These are phyloP conservation scores for Panonychus citri DNA, from an alignment of 1,140 invertebrate genomes.

Conservation along the genomic window DNA sequence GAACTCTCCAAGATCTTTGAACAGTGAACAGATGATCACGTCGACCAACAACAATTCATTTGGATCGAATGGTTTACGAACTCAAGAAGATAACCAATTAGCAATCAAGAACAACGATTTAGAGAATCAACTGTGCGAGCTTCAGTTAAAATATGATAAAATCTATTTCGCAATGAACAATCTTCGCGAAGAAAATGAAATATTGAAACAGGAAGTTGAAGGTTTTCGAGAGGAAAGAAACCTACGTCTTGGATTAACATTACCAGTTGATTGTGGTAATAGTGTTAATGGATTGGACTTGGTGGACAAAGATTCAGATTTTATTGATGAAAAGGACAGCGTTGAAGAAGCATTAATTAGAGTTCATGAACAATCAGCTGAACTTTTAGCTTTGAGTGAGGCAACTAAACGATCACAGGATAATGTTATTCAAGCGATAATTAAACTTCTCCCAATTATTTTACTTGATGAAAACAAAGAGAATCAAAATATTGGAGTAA, in stretches of 20 bases:
- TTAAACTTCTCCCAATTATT: neutral
- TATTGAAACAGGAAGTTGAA: neutral
- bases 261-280: neutral
- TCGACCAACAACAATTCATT: no score
- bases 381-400: neutral
- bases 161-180: neutral
- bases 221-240: neutral
- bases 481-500: neutral
- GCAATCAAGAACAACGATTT: neutral
- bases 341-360: neutral
- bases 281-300: neutral
- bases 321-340: neutral
- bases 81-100: neutral
- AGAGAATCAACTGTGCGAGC: neutral
- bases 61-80: no score
- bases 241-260: neutral
- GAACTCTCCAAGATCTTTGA: no score
- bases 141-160: neutral
- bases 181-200: neutral
- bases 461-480: neutral
- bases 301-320: neutral
- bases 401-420: neutral
- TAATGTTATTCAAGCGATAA: neutral
- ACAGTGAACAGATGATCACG: no score
- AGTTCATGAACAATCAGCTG: neutral